phyloP scores from a whole-genome alignment of 2,888 invertebrate genomes.

The Dasysyrphus tricinctus region DNA sequence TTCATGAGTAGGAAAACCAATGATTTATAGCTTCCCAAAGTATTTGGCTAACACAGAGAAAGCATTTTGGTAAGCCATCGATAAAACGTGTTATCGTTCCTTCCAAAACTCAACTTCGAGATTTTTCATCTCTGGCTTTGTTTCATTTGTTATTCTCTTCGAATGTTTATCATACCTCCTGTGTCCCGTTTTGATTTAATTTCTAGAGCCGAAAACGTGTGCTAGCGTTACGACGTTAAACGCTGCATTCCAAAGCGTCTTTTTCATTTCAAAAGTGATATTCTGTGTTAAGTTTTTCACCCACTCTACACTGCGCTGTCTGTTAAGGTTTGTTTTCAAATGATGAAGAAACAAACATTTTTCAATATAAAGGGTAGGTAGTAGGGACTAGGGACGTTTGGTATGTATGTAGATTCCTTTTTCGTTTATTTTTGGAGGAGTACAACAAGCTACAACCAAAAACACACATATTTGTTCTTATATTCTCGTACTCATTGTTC shows the following conservation, averaged over 20 bases:
- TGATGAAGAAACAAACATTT: constrained; percentile 21
- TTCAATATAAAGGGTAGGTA: background rate
- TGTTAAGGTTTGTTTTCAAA: constrained; percentile 39
- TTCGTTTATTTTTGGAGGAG: constrained; percentile 4
- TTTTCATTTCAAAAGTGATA: constrained; percentile 44
- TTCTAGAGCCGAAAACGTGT: constrained; percentile 33
- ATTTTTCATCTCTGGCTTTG: constrained; percentile 16
- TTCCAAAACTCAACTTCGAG: constrained; percentile 9
- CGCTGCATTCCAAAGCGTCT: constrained; percentile 35
- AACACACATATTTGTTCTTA: constrained; percentile 20
- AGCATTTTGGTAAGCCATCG: constrained; percentile 53
- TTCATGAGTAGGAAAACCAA: constrained; percentile 30
- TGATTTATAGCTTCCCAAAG: constrained; percentile 53
- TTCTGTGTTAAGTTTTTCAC: constrained; percentile 18
- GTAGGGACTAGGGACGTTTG: background rate
- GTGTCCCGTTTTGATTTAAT: constrained; percentile 45
- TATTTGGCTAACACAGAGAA: constrained; percentile 48
- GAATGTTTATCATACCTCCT: constrained; percentile 6
- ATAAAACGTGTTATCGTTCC: constrained; percentile 46
- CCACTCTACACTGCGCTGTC: background rate
- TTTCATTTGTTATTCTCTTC: background rate
- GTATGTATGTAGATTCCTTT: background rate
- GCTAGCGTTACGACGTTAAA: constrained; percentile 27
- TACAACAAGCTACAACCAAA: background rate
- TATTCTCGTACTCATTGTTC: constrained; percentile 32